Evolutionary conservation across 2,888 invertebrate species (phyloP).

Genomic region (Podabrus alpinus): DNA sequence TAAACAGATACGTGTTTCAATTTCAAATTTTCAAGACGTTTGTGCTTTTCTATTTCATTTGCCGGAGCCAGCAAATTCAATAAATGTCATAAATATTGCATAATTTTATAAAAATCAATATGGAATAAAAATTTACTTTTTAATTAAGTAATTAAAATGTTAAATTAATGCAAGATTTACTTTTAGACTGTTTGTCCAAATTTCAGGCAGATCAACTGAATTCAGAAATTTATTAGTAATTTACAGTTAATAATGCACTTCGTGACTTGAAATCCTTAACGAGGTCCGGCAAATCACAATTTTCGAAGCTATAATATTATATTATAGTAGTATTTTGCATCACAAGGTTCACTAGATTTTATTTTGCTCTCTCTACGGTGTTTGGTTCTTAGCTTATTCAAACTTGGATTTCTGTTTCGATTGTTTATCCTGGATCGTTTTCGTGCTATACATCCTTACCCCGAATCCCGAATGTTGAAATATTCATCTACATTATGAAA

Average conservation of each 20-base stretch:
- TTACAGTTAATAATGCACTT: background rate
- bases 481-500: background rate
- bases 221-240: background rate
- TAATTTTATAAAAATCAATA: background rate
- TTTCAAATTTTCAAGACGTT: background rate
- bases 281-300: background rate
- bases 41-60: background rate
- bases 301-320: background rate
- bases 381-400: background rate
- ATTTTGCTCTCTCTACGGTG: background rate
- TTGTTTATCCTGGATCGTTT: background rate
- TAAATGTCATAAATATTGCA: background rate
- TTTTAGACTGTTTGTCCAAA: background rate
- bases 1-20: slow-evolving; percentile 2
- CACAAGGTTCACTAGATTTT: background rate
- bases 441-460: background rate
- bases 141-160: background rate
- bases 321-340: background rate
- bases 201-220: background rate
- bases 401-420: background rate
- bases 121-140: background rate
- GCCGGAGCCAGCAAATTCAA: background rate
- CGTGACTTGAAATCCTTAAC: background rate
- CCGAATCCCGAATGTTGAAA: background rate
- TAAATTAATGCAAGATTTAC: background rate